Evolutionary conservation across 2,797 vertebrate species (phyloP), one percentile per base, ranked within the genome.

Genomic region (Hippocampus kuda): DNA sequence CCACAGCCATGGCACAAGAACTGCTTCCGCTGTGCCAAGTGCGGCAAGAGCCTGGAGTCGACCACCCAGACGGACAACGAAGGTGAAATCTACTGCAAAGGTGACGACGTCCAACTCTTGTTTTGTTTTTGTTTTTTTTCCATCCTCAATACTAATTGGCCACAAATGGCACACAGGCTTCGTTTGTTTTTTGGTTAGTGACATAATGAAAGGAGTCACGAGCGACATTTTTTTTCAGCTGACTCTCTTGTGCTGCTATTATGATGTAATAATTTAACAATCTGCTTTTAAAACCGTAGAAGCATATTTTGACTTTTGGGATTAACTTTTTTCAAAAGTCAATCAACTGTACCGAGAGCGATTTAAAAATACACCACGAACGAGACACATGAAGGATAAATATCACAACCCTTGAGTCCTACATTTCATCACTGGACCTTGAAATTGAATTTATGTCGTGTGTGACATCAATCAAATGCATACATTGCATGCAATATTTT

Each of bases 31-130:
- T 98, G 95, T 81, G 95, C 95, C 63, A 98, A 96, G 70, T 98
- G 96, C 84, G 95, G 95, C 15, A 97, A 95, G 86, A 94, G 95
- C 79, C 89, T 98, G 76, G 95, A 97, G 84, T 98, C 95, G 6
- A 98, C 95, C 70, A 98, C 95, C 59, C 88, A 95, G 85, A 97
- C 95, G 0, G 96, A 98, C 85, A 98, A 97, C 80, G 95, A 97
- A 0, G 95, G 94, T 48, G 96, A 98, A 87, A 97, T 98, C 88
- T 98, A 97, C 87, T 98, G 95, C 89, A 98, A 98, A 95, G 94
- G 96, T 97, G 87, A 92, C 85, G 12, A 92, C 85, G 15, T 4
- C 0, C 41, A n/a, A 9, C 30, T 61, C 7, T 26, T 57, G 12
- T 11, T 57, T 24, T 2, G 27, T 27, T 20, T n/a, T n/a, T n/a